These are phyloP conservation scores for Elaphurus davidianus DNA, from an alignment of 2,113 vertebrate genomes.

Conservation along the genomic window DNA sequence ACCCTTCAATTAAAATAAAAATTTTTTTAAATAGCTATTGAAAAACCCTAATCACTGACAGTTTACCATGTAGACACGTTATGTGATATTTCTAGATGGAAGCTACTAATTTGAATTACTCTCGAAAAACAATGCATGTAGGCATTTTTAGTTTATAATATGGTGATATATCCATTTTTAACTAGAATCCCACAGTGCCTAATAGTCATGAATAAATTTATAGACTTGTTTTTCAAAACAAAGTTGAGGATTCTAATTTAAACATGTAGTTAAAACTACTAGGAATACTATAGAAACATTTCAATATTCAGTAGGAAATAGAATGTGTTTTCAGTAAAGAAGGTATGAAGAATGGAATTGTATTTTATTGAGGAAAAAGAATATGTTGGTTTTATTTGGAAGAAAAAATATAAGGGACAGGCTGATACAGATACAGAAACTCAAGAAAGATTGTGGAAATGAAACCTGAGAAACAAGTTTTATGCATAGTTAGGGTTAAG, in stretches of 20 bases:
- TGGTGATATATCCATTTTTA: constrained; percentile 43
- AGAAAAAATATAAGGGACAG: neutral
- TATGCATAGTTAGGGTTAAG: neutral
- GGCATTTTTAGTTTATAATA: constrained; percentile 75
- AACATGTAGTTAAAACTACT: neutral
- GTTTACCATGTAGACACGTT: constrained; percentile 64
- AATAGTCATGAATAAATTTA: constrained; percentile 74
- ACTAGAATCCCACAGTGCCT: constrained; percentile 64
- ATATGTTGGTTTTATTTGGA: neutral
- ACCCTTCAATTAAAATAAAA: neutral
- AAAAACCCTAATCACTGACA: constrained; percentile 65
- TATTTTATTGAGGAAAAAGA: neutral
- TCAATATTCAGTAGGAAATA: neutral
- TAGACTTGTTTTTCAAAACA: constrained; percentile 75
- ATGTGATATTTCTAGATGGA: constrained; percentile 70
- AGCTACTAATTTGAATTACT: constrained; percentile 79
- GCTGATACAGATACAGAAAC: neutral
- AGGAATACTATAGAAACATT: neutral
- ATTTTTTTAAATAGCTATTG: constrained; percentile 14
- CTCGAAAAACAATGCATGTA: constrained; percentile 70
- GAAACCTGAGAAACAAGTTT: neutral
- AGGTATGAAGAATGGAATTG: neutral
- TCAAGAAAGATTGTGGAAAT: neutral
- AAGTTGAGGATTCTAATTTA: constrained; percentile 24
- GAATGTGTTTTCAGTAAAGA: neutral